Conservation (phyloP, 2,888 invertebrate genomes). For the Andrena minutula region DNA sequence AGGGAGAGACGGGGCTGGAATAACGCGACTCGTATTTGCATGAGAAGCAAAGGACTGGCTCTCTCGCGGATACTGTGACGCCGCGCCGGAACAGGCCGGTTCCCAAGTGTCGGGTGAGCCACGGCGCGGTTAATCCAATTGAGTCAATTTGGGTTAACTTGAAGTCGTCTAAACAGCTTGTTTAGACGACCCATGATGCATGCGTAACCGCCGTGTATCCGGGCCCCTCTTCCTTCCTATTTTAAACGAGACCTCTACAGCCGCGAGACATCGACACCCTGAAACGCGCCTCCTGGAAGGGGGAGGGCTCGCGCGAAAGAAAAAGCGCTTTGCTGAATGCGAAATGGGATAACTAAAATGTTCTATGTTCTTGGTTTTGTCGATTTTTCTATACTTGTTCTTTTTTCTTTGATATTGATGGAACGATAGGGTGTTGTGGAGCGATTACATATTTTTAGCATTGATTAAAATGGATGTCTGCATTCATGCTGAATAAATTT, state of each 20-base stretch:
- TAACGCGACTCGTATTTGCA: constrained; percentile 81
- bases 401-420: too few species aligned
- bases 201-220: constrained; percentile 79
- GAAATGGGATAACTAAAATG: too few species aligned
- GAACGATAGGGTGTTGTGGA: too few species aligned
- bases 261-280: constrained; percentile 50
- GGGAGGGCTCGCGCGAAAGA: not conserved
- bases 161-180: constrained; percentile 85
- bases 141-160: constrained; percentile 85
- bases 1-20: constrained; percentile 62
- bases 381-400: too few species aligned
- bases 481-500: too few species aligned
- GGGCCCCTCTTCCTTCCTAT: constrained; percentile 79
- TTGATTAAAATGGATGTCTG: too few species aligned
- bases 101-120: constrained; percentile 84
- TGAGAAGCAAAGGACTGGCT: constrained; percentile 81
- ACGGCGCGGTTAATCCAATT: constrained; percentile 84
- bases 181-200: constrained; percentile 82
- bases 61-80: constrained; percentile 72
- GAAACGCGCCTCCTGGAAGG: not conserved
- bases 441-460: too few species aligned
- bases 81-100: constrained; percentile 78
- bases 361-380: too few species aligned
- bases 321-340: not conserved
- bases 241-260: constrained; percentile 67